A percentile compares a stretch with the other conserved stretches of the same genome.
These are phyloP conservation scores for Caranx ignobilis DNA, from an alignment of 2,113 vertebrate genomes.

Conservation along the genomic window DNA sequence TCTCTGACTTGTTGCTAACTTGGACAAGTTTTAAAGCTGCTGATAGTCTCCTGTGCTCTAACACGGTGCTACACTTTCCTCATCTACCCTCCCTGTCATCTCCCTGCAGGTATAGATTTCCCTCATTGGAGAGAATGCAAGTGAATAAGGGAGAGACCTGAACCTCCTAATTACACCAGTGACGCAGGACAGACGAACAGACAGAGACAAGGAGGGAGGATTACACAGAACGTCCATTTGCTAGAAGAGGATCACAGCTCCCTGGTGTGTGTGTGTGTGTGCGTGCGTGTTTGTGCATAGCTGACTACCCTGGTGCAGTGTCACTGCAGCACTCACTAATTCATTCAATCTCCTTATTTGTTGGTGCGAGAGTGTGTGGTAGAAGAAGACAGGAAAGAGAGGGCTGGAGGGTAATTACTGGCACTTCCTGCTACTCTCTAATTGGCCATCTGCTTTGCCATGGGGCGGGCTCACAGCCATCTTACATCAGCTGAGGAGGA, in stretches of 20 bases:
- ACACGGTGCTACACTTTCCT: not conserved
- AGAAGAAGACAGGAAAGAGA: constrained; percentile 69
- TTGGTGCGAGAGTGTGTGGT: constrained; percentile 67
- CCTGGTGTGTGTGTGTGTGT: constrained; percentile 56
- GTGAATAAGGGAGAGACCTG: constrained; percentile 66
- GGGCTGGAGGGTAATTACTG: constrained; percentile 76
- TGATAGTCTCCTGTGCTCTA: not conserved
- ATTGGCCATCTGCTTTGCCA: constrained; percentile 83
- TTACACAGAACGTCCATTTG: constrained; percentile 77
- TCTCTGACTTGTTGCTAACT: constrained; percentile 34
- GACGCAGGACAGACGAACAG: constrained; percentile 65
- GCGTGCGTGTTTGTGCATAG: constrained; percentile 51
- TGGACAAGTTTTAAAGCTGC: constrained; percentile 32
- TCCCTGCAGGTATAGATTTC: constrained; percentile 64
- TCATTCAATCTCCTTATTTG: constrained; percentile 81
- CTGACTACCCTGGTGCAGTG: constrained; percentile 70
- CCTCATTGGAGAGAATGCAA: constrained; percentile 60
- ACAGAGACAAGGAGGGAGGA: constrained; percentile 66
- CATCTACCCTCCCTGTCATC: constrained; percentile 23
- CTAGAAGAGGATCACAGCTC: constrained; percentile 73
- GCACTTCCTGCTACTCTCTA: constrained; percentile 82
- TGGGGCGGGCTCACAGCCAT: constrained; percentile 76
- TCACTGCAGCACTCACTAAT: constrained; percentile 81
- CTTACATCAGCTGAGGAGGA: constrained; percentile 72
- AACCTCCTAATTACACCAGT: constrained; percentile 73